Evolutionary conservation across 2,888 invertebrate genomes (phyloP).

Genomic region (Amphiduros pacificus): DNA sequence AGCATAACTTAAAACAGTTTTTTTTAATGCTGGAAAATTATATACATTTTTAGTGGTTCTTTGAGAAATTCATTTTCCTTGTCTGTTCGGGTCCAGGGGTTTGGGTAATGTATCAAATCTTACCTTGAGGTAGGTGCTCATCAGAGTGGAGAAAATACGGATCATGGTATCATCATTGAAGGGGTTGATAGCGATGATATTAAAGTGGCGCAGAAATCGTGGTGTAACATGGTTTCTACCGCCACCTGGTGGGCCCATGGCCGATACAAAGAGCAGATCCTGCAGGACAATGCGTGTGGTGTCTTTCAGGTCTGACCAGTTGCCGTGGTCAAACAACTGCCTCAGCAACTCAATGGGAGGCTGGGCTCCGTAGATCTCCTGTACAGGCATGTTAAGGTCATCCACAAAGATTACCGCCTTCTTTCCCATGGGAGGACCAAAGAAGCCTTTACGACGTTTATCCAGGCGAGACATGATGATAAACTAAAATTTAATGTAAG

Average conservation of each 20-base stretch:
- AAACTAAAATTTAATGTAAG: too few species aligned
- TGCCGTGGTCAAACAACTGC: slow-evolving; percentile 80
- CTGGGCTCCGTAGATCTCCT: slow-evolving; percentile 82
- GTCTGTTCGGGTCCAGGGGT: too few species aligned
- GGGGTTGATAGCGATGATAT: slow-evolving; percentile 81
- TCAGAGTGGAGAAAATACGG: slow-evolving; percentile 73
- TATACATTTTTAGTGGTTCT: too few species aligned
- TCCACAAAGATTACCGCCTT: slow-evolving; percentile 82
- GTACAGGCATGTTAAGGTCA: slow-evolving; percentile 85
- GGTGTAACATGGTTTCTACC: slow-evolving; percentile 81
- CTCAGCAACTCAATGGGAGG: slow-evolving; percentile 82
- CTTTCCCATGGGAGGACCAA: slow-evolving; percentile 77
- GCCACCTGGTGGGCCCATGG: slow-evolving; percentile 88
- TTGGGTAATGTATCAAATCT: slow-evolving; percentile 23
- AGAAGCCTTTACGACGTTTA: slow-evolving; percentile 69
- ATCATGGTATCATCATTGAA: slow-evolving; percentile 86
- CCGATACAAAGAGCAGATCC: slow-evolving; percentile 80
- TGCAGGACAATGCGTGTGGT: slow-evolving; percentile 75
- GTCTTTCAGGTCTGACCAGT: slow-evolving; percentile 85
- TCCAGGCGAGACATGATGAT: slow-evolving; percentile 62
- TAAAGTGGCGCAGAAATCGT: slow-evolving; percentile 84
- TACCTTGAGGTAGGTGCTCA: slow-evolving; percentile 61
- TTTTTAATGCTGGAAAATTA: too few species aligned
- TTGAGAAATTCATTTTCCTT: too few species aligned
- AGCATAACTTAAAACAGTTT: too few species aligned